A percentile compares a stretch with the other conserved stretches of the same genome.
Conservation (phyloP, 2,113 vertebrate species). For the Andinoacara biseriatus region DNA sequence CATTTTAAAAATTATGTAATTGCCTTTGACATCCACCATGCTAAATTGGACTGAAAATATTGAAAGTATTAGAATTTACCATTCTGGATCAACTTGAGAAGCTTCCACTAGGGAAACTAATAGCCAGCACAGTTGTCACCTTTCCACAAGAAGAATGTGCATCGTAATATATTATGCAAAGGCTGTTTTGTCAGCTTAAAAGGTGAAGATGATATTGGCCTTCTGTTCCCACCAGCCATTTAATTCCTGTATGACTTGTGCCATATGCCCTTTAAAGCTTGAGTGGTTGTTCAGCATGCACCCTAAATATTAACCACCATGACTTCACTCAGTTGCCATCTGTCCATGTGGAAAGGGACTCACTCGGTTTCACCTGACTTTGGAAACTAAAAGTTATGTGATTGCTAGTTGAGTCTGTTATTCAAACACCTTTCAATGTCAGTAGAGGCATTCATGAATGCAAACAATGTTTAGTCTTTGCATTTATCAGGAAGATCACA, state of each 20-base stretch:
- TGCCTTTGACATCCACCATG: slow-evolving; percentile 8
- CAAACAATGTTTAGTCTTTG: background rate
- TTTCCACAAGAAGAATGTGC: slow-evolving; percentile 39
- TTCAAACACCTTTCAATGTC: slow-evolving; percentile 13
- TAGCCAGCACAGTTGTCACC: slow-evolving; percentile 47
- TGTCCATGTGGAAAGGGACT: slow-evolving; percentile 46
- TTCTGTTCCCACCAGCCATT: slow-evolving; percentile 64
- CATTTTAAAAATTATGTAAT: slow-evolving; percentile 13
- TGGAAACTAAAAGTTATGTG: slow-evolving; percentile 43
- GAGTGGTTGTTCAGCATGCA: slow-evolving; percentile 62
- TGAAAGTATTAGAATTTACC: background rate
- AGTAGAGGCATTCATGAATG: background rate
- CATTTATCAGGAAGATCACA: background rate
- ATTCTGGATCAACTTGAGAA: slow-evolving; percentile 7
- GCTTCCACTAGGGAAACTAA: slow-evolving; percentile 39
- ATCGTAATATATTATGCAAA: slow-evolving; percentile 46
- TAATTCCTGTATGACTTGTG: slow-evolving; percentile 64
- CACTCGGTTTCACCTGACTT: slow-evolving; percentile 52
- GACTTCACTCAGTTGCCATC: slow-evolving; percentile 63
- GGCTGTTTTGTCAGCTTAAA: slow-evolving; percentile 59
- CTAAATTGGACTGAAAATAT: slow-evolving; percentile 19
- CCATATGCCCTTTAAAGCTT: slow-evolving; percentile 75
- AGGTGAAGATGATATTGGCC: slow-evolving; percentile 60
- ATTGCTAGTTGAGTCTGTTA: background rate
- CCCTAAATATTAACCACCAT: slow-evolving; percentile 63